Conservation (phyloP, 2,888 invertebrate genomes). For the Pilophorus perplexus region DNA sequence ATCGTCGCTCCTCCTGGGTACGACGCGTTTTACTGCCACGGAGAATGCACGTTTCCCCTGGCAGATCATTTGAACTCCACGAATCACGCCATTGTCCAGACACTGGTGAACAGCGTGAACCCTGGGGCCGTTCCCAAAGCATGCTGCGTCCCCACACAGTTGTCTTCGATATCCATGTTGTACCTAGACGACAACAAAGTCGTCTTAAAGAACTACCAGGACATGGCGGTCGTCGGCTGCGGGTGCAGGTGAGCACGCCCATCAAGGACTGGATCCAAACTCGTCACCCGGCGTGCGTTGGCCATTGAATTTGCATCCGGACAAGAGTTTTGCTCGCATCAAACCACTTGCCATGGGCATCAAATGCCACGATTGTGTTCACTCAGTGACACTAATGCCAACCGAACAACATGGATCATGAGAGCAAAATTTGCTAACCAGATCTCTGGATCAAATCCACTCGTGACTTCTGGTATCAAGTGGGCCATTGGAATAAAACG, state of each 20-base stretch:
- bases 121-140: conserved; percentile 89
- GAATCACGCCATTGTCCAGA: conserved; percentile 98
- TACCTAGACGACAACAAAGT: conserved; percentile 94
- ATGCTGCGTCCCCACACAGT: conserved; percentile 95
- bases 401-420: too few relatives aligned
- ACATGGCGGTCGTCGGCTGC: conserved; percentile 97
- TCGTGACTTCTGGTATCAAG: not conserved
- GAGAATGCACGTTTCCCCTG: conserved; percentile 91
- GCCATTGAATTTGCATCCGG: too few relatives aligned
- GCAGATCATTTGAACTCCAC: conserved; percentile 93
- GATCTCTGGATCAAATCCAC: too few relatives aligned
- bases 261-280: not conserved
- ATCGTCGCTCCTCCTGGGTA: conserved; percentile 95
- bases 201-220: conserved; percentile 96
- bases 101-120: conserved; percentile 89
- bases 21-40: conserved; percentile 94
- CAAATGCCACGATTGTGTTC: too few relatives aligned
- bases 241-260: conserved; percentile 77
- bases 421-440: too few relatives aligned
- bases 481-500: too few relatives aligned
- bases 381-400: too few relatives aligned
- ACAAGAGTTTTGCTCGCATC: too few relatives aligned
- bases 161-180: conserved; percentile 92
- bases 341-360: not conserved
- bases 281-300: not conserved